Evolutionary conservation across 2,797 vertebrate species (phyloP).

Genomic region (Platyrinchus mystaceus): DNA sequence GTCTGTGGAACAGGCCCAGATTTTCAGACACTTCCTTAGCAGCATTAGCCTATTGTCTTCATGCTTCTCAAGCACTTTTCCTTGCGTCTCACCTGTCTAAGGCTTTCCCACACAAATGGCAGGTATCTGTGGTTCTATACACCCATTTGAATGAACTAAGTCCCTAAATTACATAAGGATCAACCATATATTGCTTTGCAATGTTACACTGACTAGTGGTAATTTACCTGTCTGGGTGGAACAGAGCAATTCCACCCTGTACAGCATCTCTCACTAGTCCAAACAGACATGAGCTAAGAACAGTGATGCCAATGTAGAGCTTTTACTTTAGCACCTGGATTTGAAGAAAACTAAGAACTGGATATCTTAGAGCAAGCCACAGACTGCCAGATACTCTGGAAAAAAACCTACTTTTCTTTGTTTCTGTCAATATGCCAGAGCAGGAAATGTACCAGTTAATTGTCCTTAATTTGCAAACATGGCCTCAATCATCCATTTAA

Average conservation of each 20-base stretch:
- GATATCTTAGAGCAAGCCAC: background rate
- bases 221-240: background rate
- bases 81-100: background rate
- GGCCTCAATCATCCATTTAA: background rate
- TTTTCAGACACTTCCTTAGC: background rate
- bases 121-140: background rate
- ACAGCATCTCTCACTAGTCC: background rate
- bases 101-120: background rate
- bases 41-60: background rate
- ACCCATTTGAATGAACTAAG: background rate
- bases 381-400: background rate
- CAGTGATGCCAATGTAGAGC: fast-evolving
- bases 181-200: background rate
- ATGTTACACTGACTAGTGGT: background rate
- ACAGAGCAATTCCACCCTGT: background rate
- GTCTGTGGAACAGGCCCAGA: background rate
- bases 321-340: background rate
- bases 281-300: background rate
- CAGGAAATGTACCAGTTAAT: background rate
- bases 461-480: background rate
- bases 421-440: background rate
- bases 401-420: background rate
- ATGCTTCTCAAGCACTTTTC: background rate
- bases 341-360: background rate
- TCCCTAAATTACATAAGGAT: background rate